phyloP scores from a whole-genome alignment of 2,797 vertebrate genomes.

The Holocentrus rufus region DNA sequence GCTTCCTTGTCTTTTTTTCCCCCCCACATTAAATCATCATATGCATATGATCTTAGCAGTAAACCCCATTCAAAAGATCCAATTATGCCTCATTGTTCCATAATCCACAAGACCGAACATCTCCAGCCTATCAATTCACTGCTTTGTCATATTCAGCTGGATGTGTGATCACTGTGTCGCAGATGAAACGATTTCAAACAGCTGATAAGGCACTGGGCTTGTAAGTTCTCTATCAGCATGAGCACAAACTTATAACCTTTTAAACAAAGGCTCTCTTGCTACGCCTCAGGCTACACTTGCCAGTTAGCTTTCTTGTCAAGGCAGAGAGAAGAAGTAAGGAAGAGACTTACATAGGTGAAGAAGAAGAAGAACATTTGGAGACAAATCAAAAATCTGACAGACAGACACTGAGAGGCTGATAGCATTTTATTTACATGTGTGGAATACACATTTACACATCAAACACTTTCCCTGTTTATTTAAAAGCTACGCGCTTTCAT shows the following conservation, averaged over 20 bases:
- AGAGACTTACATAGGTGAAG: slow-evolving; percentile 59
- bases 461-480: slow-evolving; percentile 68
- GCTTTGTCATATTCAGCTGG: slow-evolving; percentile 20
- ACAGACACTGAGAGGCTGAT: slow-evolving; percentile 57
- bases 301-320: slow-evolving; percentile 74
- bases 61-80: not conserved
- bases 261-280: slow-evolving; percentile 71
- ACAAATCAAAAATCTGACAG: slow-evolving; percentile 70
- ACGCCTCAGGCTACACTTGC: slow-evolving; percentile 72
- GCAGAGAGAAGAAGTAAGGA: slow-evolving; percentile 62
- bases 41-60: not conserved
- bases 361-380: slow-evolving; percentile 63
- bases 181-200: slow-evolving; percentile 52
- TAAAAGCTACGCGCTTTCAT: slow-evolving; percentile 56
- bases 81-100: not conserved
- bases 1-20: not conserved
- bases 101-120: not conserved
- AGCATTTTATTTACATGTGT: slow-evolving; percentile 66
- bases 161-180: slow-evolving; percentile 43
- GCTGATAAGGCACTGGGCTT: slow-evolving; percentile 34
- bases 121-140: not conserved
- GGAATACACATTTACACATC: slow-evolving; percentile 77
- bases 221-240: slow-evolving; percentile 62
- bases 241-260: slow-evolving; percentile 72
- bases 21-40: not conserved